Percentiles rank a stretch among this genome's conserved stretches.
Conservation (phyloP, 2,797 vertebrate species). For the Hippocampus kuda region DNA sequence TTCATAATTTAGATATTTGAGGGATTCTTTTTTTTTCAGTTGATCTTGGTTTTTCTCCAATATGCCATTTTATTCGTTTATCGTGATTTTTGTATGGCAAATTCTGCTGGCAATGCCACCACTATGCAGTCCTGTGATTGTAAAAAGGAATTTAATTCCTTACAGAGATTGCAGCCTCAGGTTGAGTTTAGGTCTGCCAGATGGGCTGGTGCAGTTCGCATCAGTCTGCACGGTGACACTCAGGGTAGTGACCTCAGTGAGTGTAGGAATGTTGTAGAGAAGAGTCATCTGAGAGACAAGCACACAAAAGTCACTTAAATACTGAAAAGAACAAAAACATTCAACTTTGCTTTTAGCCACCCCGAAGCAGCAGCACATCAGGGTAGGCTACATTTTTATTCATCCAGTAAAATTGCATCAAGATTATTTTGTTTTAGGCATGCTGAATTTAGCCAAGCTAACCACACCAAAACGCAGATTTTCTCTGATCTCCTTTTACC, state of each 20-base stretch:
- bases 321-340: too few species aligned
- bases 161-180: constrained; percentile 32
- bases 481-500: too few species aligned
- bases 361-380: too few species aligned
- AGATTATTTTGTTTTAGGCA: too few species aligned
- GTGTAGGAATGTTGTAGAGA: constrained; percentile 61
- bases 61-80: not conserved
- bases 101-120: not conserved
- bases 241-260: constrained; percentile 19
- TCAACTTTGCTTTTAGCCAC: too few species aligned
- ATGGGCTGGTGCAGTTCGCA: constrained; percentile 13
- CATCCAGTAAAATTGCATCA: too few species aligned
- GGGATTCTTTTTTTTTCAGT: too few species aligned
- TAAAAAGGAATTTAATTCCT: constrained; percentile 4
- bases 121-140: not conserved
- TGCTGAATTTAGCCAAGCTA: too few species aligned
- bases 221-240: constrained; percentile 20
- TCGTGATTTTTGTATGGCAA: not conserved
- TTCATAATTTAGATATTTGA: too few species aligned
- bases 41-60: too few species aligned
- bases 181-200: constrained; percentile 15
- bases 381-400: too few species aligned
- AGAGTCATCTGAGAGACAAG: constrained; percentile 40
- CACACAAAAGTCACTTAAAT: not conserved
- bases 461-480: too few species aligned